phyloP scores from a whole-genome alignment of 1,140 invertebrate species.

The Proales similis region DNA sequence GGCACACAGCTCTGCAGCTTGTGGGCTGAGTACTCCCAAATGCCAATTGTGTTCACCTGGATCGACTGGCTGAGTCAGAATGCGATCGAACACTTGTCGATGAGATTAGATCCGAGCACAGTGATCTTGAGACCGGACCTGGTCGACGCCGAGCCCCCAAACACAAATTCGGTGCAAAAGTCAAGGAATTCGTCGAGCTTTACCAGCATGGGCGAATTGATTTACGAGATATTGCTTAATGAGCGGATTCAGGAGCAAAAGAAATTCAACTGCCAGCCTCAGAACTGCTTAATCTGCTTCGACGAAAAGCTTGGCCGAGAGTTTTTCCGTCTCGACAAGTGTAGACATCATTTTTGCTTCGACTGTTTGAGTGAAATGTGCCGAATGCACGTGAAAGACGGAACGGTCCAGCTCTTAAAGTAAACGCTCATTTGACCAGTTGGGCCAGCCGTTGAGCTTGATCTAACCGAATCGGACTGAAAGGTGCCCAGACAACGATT shows the following conservation, averaged over 20 bases:
- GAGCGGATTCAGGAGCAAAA: neutral
- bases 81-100: neutral
- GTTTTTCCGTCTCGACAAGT: neutral
- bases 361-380: neutral
- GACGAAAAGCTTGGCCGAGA: neutral
- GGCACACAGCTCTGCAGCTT: neutral
- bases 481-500: neutral
- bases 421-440: no score
- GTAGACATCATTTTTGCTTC: neutral
- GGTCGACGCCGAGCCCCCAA: no score
- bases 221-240: neutral
- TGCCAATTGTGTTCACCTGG: neutral
- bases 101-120: neutral
- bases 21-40: neutral
- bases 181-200: neutral
- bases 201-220: neutral
- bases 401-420: neutral
- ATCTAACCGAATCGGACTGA: no score
- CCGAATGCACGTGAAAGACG: neutral
- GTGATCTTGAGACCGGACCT: neutral
- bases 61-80: neutral
- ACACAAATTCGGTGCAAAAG: no score
- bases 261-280: neutral
- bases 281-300: neutral
- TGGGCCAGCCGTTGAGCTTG: no score